Evolutionary conservation across 2,113 vertebrate species (phyloP), one percentile per base, ranked within the genome.

Genomic region (Cygnus atratus): DNA sequence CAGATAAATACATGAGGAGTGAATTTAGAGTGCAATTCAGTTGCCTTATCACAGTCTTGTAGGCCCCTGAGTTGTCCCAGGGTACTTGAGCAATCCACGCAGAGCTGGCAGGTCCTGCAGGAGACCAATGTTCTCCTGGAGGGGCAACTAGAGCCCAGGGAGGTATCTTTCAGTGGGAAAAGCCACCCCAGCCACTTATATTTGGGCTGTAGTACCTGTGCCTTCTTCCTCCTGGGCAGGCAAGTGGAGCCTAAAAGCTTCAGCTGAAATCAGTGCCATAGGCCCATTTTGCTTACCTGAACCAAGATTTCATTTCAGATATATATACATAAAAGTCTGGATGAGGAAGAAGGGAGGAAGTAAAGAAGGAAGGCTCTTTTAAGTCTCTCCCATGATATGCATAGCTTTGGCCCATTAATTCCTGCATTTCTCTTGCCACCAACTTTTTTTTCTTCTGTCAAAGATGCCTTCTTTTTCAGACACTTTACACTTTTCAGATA

Each of bases 131-230:
- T 0, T 0, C 11, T 74, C 50, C 83, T 54, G 59, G 41, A 80
- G 9, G 28, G 26, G 16, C 61, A 68, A 6, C 20, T 66, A 31
- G 37, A 75, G 37, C 57, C 9, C 21, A 41, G 41, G n/a, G 24
- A 10, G 11, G 25, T 43, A 66, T 37, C 10, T 13, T 48, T 44
- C 20, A 10, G 13, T 19, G 58, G 68, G 28, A 66, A 77, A 95
- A 62, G 15, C 3, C 1, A 29, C 59, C 61, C 21, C 50, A 43
- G 7, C 28, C 39, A 39, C 25, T n/a, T 44, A 2, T 1, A 0
- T 35, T 54, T 62, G 24, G 52, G 46, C n/a, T 18, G 44, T 48
- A 48, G 19, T 21, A 80, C 33, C 18, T 79, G 13, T 28, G 7
- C 20, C 13, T 9, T 54, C 26, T 75, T 85, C 29, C 46, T 75